Conservation (phyloP, 2,888 invertebrate species). For the Ophonus ardosiacus region DNA sequence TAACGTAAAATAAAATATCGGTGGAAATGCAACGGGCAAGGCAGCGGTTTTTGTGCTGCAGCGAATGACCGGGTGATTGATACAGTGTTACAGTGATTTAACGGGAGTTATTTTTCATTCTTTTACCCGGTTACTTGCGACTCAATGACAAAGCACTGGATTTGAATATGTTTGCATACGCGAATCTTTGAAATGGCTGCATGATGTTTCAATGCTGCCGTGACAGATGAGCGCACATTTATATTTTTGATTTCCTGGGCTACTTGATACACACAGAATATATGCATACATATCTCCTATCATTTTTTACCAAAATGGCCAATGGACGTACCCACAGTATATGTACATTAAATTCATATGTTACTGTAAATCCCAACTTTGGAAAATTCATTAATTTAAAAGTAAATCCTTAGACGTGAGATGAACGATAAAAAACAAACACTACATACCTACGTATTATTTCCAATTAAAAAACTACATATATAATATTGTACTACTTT, state of each 20-base stretch:
- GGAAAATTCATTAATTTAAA: too few species aligned
- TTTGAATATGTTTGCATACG: conserved; percentile 49
- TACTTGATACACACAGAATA: conserved; percentile 30
- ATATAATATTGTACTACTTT: too few species aligned
- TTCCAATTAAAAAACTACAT: too few species aligned
- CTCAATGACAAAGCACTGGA: conserved; percentile 41
- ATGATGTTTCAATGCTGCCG: conserved; percentile 40
- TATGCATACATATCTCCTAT: conserved; percentile 27
- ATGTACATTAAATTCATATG: not conserved
- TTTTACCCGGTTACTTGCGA: conserved; percentile 48
- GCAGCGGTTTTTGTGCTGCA: not conserved
- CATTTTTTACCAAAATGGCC: conserved; percentile 13
- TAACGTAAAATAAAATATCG: conserved; percentile 15
- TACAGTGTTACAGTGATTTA: conserved; percentile 47
- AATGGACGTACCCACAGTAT: not conserved
- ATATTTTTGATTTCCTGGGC: conserved; percentile 36
- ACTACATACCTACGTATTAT: too few species aligned
- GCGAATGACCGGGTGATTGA: conserved; percentile 34
- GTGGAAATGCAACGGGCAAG: not conserved
- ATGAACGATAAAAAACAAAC: too few species aligned
- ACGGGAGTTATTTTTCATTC: conserved; percentile 43
- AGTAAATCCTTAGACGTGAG: too few species aligned
- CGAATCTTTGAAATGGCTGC: conserved; percentile 43
- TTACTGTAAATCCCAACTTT: not conserved
- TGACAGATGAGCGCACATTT: conserved; percentile 45